Evolutionary conservation across 2,888 invertebrate species (phyloP).

Genomic region (Parnassius glacialis): DNA sequence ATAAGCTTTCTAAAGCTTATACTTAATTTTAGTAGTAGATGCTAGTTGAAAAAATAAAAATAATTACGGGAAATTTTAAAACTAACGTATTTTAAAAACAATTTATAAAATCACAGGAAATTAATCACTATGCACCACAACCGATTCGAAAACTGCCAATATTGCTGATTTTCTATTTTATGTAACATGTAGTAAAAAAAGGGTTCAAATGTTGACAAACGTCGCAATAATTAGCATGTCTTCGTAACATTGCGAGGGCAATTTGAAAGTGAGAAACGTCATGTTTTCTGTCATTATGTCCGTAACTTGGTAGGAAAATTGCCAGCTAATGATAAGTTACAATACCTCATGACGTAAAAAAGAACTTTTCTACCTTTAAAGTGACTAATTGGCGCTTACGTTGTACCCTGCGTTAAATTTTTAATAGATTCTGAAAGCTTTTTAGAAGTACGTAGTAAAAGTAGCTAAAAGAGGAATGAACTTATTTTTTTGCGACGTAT

Average conservation of each 20-base stretch:
- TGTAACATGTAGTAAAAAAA: conserved; percentile 15
- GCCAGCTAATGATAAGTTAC: conserved; percentile 16
- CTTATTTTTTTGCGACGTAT: too few species aligned
- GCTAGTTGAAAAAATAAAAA: too few species aligned
- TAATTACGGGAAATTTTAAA: too few species aligned
- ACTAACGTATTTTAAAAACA: too few species aligned
- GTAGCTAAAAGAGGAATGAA: too few species aligned
- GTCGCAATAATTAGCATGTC: conserved; percentile 29
- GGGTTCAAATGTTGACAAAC: conserved; percentile 38
- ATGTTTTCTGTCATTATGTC: conserved; percentile 23
- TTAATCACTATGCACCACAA: too few species aligned
- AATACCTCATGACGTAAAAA: conserved; percentile 3
- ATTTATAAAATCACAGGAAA: too few species aligned
- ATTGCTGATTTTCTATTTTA: too few species aligned
- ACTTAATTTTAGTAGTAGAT: too few species aligned
- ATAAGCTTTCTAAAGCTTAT: too few species aligned
- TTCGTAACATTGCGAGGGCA: conserved; percentile 30
- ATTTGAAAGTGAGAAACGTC: conserved; percentile 30
- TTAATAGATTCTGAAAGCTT: conserved; percentile 1
- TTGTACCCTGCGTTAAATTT: conserved; percentile 8
- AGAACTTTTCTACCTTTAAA: conserved; percentile 23
- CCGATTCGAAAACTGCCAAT: too few species aligned
- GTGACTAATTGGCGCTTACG: conserved; percentile 27
- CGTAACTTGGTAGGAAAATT: conserved; percentile 1
- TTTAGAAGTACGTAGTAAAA: neutral